Percentiles rank a stretch among this genome's conserved stretches.
Conservation (phyloP, 2,113 vertebrate species). For the Entosphenus tridentatus region DNA sequence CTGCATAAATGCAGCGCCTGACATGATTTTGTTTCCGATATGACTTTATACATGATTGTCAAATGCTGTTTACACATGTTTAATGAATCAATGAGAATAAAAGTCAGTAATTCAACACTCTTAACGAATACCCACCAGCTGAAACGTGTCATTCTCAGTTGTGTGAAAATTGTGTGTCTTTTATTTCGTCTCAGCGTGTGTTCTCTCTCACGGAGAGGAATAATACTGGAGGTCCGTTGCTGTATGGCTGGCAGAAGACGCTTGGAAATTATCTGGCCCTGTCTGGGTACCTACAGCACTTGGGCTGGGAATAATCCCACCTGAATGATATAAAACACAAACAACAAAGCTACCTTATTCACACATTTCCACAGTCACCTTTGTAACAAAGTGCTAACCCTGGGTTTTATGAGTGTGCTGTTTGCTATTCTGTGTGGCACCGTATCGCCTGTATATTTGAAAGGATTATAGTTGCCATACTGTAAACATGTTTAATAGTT, state of each 20-base stretch:
- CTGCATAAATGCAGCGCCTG: too few species aligned
- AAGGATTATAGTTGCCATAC: constrained; percentile 22
- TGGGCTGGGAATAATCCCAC: neutral
- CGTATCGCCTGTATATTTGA: neutral
- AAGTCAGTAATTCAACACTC: too few species aligned
- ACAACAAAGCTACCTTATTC: constrained; percentile 3
- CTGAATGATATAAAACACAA: constrained; percentile 8
- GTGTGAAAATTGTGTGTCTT: neutral
- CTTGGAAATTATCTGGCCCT: constrained; percentile 74
- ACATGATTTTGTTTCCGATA: too few species aligned
- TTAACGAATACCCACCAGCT: too few species aligned
- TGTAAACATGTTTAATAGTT: constrained; percentile 16
- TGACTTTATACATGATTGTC: too few species aligned
- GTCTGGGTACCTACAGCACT: constrained; percentile 49
- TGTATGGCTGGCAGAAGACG: constrained; percentile 72
- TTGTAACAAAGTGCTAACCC: neutral
- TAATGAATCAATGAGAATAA: too few species aligned
- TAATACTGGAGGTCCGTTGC: constrained; percentile 36
- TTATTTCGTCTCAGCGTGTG: constrained; percentile 31
- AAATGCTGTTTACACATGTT: too few species aligned
- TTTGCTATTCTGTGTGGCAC: neutral
- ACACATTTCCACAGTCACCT: neutral
- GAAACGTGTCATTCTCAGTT: too few species aligned
- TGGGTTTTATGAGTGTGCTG: neutral
- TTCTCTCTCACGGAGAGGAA: constrained; percentile 51